Conservation (phyloP, 2,113 vertebrate genomes). For the Saccopteryx leptura region DNA sequence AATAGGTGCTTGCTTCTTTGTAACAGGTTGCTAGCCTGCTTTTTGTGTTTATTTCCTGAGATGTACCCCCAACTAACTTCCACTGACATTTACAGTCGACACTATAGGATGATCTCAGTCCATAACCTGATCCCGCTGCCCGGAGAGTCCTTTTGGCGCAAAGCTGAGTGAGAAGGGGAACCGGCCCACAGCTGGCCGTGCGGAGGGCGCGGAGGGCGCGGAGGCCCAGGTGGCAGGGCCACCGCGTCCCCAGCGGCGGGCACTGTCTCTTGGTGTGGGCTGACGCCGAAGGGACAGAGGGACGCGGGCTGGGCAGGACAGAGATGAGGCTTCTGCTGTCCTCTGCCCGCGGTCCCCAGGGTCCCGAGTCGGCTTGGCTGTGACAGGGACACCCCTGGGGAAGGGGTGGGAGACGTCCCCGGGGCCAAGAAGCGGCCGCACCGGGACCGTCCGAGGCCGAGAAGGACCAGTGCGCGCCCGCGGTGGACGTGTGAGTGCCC, state of each 20-base stretch:
- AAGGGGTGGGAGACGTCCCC: background rate
- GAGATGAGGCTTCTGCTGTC: background rate
- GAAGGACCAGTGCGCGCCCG: background rate
- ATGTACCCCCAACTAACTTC: background rate
- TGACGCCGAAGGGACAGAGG: background rate
- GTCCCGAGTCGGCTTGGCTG: background rate
- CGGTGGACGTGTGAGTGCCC: too few species aligned
- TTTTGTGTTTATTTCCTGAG: background rate
- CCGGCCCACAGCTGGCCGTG: background rate
- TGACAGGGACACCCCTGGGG: too few species aligned
- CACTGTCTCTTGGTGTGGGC: too few species aligned
- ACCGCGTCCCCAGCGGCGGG: too few species aligned
- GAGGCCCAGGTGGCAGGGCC: background rate
- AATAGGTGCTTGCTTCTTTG: rapidly evolving
- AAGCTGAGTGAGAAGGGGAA: background rate
- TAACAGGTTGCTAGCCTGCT: background rate
- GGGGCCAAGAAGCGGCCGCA: too few species aligned
- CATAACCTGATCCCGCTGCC: background rate
- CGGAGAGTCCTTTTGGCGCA: background rate
- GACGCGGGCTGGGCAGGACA: background rate
- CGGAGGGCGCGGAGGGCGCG: too few species aligned
- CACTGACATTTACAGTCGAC: background rate
- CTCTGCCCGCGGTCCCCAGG: too few species aligned
- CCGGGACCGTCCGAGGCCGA: background rate
- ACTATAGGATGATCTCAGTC: too few species aligned